Evolutionary conservation across 2,797 vertebrate species (phyloP).

Genomic region (Scolopax bukidnonensis): DNA sequence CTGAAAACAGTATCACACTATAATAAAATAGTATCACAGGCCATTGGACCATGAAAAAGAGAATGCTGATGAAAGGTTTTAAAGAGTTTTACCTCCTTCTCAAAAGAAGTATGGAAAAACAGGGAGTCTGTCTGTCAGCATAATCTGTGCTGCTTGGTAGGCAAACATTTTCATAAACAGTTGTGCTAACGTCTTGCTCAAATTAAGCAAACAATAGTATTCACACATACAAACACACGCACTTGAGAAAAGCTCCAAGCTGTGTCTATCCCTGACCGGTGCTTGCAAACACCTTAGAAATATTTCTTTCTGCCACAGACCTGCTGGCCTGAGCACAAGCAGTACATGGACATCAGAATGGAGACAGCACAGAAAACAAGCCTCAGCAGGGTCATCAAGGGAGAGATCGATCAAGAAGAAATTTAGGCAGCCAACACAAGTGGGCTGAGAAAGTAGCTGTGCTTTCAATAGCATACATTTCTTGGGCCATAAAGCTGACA

Average conservation of each 20-base stretch:
- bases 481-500: conserved; percentile 51
- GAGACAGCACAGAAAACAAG: background rate
- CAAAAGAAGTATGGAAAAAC: background rate
- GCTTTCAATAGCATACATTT: background rate
- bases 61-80: background rate
- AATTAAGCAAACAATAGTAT: background rate
- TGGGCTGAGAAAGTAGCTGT: background rate
- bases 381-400: background rate
- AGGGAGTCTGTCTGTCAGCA: background rate
- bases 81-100: background rate
- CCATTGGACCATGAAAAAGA: background rate
- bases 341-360: background rate
- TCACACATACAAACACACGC: background rate
- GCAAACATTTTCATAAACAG: background rate
- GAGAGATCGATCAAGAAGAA: background rate
- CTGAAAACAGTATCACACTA: background rate
- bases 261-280: background rate
- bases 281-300: background rate
- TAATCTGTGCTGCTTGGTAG: background rate
- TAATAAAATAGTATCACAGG: background rate
- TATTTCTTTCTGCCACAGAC: background rate
- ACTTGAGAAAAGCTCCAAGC: background rate
- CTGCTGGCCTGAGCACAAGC: background rate
- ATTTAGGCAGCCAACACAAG: background rate
- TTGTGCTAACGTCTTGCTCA: background rate